Percentiles rank a stretch among this genome's conserved stretches.
phyloP scores from a whole-genome alignment of 2,797 vertebrate genomes.

The Platalea minor region DNA sequence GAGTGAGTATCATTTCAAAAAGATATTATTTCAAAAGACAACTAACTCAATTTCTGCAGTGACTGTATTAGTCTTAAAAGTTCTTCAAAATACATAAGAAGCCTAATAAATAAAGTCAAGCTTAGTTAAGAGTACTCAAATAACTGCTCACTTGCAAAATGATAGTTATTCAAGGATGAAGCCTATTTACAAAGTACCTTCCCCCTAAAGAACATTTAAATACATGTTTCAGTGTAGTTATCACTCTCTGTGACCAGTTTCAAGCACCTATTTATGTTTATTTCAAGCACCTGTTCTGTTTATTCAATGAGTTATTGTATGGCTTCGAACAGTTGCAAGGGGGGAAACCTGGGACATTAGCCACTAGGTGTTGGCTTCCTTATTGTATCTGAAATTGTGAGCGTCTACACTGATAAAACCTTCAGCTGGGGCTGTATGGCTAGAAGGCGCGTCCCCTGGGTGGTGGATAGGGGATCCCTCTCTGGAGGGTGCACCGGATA shows the following conservation, averaged over 20 bases:
- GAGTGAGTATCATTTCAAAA: neutral
- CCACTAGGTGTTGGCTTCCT: neutral
- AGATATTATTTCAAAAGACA: neutral
- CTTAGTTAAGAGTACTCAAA: neutral
- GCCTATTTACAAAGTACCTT: neutral
- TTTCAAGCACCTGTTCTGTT: neutral
- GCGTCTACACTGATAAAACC: neutral
- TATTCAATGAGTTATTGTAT: neutral
- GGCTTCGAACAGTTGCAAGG: neutral
- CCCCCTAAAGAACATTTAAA: neutral
- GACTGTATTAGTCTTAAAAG: neutral
- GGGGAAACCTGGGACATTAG: neutral
- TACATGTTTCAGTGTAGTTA: neutral
- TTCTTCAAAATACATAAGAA: neutral
- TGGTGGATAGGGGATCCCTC: too few species aligned
- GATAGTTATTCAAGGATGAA: neutral
- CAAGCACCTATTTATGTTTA: neutral
- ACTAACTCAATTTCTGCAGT: neutral
- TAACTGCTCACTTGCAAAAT: neutral
- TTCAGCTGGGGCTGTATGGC: too few species aligned
- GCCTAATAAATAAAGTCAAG: neutral
- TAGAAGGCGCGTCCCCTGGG: too few species aligned
- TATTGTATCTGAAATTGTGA: neutral
- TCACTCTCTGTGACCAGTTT: neutral
- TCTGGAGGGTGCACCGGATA: too few species aligned